These are phyloP conservation scores for Peromyscus polionotus DNA, from an alignment of 2,113 vertebrate species.

Conservation along the genomic window DNA sequence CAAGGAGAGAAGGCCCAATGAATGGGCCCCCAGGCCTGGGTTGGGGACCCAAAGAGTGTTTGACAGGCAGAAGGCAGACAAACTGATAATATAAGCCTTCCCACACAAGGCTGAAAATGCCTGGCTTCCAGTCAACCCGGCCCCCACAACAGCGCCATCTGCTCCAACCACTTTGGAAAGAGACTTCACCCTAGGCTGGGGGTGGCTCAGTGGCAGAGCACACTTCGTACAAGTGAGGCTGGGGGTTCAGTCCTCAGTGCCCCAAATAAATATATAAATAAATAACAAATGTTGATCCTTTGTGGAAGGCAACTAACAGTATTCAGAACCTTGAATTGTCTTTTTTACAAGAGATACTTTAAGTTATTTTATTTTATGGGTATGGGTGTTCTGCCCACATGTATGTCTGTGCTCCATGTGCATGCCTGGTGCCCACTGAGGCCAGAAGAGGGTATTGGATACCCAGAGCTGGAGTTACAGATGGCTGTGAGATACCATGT, in stretches of 20 bases:
- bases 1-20: not conserved
- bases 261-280: not conserved
- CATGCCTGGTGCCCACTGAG: not conserved
- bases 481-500: not conserved
- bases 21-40: no score
- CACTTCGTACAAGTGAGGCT: not conserved
- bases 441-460: not conserved
- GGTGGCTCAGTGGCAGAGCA: not conserved
- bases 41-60: not conserved
- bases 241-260: no score
- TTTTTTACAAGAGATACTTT: not conserved
- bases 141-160: not conserved
- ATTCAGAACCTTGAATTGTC: conserved; percentile 4
- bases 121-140: not conserved
- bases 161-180: not conserved
- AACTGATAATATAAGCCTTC: not conserved
- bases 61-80: not conserved
- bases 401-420: not conserved
- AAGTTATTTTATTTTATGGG: not conserved
- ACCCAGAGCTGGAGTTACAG: not conserved
- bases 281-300: not conserved
- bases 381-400: not conserved
- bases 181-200: not conserved
- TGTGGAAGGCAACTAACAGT: not conserved
- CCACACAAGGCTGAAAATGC: not conserved